These are phyloP conservation scores for Nasonia oneida DNA, from an alignment of 2,888 invertebrate species.

Conservation along the genomic window DNA sequence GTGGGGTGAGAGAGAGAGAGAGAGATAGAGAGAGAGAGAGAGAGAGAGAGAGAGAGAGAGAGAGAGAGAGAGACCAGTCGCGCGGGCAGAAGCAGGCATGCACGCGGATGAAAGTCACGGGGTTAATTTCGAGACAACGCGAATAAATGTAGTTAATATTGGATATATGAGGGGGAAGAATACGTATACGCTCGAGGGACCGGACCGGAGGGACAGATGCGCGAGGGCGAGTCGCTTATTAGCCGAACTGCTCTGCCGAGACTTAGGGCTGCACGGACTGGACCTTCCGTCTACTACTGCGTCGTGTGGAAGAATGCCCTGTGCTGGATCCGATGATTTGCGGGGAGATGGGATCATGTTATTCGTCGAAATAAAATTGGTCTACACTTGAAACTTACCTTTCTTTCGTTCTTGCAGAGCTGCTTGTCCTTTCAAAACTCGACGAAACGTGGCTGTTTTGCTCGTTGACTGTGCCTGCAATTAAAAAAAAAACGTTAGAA, in stretches of 20 bases:
- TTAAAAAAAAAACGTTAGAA: background rate
- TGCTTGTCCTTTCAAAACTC: no score
- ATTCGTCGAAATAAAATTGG: no score
- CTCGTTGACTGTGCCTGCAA: no score
- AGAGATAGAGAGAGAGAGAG: no score
- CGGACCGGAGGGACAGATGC: constrained; percentile 7
- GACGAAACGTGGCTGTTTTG: no score
- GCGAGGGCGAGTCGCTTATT: constrained; percentile 46
- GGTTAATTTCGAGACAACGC: constrained; percentile 78
- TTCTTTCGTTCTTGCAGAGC: no score
- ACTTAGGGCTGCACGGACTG: constrained; percentile 44
- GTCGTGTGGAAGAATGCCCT: background rate
- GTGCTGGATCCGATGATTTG: constrained; percentile 42
- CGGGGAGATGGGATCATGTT: background rate
- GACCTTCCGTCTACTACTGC: background rate
- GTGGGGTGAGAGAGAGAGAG: background rate
- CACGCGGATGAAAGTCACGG: constrained; percentile 68
- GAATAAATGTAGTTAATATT: constrained; percentile 79
- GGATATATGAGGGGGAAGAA: constrained; percentile 71
- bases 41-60: no score
- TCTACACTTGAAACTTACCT: no score
- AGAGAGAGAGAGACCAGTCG: no score
- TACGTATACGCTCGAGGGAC: background rate
- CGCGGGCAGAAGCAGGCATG: no score
- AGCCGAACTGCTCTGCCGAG: constrained; percentile 39